Evolutionary conservation across 2,113 vertebrate species (phyloP), one percentile per base, ranked within the genome.

Genomic region (Promerops cafer): DNA sequence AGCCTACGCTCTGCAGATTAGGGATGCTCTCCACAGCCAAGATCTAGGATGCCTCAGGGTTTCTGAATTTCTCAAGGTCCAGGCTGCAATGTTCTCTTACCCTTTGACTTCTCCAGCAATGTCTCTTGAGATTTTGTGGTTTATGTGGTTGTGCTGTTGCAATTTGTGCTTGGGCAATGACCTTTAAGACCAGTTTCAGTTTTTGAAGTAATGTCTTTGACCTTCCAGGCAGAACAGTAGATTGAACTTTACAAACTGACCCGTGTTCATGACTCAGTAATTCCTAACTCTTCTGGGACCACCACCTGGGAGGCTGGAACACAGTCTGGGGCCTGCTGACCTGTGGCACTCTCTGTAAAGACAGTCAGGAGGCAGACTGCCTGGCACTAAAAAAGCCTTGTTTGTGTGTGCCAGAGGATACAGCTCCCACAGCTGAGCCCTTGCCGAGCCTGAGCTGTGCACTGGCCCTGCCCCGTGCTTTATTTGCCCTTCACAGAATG

Each of bases 81-180:
- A 19, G 45, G 39, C 64, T 91, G 52, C 76, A 86, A 7, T 35
- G 22, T 50, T 83, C 2, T 1, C 78, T 63, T 18, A 57, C 37
- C 20, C 75, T 93, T 53, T 72, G 85, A 69, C 94, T 78, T 71
- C 74, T 49, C 60, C 52, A 75, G 35, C 57, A 84, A 7, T 1
- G 1, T 65, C 78, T 85, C 75, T 69, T 47, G 93, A 89, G 91
- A 63, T 59, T 79, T 76, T 94, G 93, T 84, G 94, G 89, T 91
- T 94, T 92, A 3, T 93, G 89, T 71, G 95, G 83, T 90, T 59
- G 33, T 70, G 54, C 69, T 94, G 80, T 92, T 93, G 86, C 89
- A 95, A 71, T 87, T 40, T 44, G 47, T 71, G 80, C 56, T 84
- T 59, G 80, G 69, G 83, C 80, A 93, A 64, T 44, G 77, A 94